These are phyloP conservation scores for Musca vetustissima DNA, from an alignment of 1,140 invertebrate genomes.

Conservation along the genomic window DNA sequence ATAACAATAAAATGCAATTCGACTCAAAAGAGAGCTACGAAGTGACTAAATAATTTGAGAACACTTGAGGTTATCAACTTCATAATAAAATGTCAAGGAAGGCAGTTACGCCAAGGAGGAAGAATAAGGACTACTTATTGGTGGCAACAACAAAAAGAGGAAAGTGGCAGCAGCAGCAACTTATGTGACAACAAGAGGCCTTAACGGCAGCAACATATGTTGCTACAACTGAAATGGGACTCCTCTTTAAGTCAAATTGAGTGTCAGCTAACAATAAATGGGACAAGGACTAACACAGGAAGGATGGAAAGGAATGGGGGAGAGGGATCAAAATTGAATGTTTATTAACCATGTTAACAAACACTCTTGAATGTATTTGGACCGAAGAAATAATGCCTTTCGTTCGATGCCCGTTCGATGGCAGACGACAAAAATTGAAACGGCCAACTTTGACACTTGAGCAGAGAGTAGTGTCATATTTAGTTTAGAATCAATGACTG, in stretches of 20 bases:
- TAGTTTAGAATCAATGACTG: neutral
- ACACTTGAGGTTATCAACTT: conserved; percentile 4
- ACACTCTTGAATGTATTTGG: no score
- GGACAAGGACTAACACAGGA: neutral
- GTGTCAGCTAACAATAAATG: conserved; percentile 1
- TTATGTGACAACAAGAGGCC: neutral
- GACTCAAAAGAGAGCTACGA: neutral
- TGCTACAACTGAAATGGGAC: neutral
- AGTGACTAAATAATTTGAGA: neutral
- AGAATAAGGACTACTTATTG: neutral
- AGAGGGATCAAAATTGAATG: no score
- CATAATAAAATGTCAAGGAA: no score
- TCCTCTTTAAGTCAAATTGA: conserved; percentile 14
- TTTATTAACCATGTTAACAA: conserved; percentile 13
- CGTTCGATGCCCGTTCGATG: no score
- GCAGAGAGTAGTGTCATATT: conserved; percentile 8
- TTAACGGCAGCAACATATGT: neutral
- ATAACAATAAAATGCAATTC: neutral
- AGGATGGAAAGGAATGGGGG: no score
- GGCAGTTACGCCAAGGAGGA: no score
- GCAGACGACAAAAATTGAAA: no score
- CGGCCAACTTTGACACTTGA: neutral
- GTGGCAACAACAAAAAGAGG: no score
- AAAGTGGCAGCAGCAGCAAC: neutral
- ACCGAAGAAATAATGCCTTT: no score